Conservation (phyloP, 2,888 invertebrate species). For the Pseudococcus viburni region DNA sequence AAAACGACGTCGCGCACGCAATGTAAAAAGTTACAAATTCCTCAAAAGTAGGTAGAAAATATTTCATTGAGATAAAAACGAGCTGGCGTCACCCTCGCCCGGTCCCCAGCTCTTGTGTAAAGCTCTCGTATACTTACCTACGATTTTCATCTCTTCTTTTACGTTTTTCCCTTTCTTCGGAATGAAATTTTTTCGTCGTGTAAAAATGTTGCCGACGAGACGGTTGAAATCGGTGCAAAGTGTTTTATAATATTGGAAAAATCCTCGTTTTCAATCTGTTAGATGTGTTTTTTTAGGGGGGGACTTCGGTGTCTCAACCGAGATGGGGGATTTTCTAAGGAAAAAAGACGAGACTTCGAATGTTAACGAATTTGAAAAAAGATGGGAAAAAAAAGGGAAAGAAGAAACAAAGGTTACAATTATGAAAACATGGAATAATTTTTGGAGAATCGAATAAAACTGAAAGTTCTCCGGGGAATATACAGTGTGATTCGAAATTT, state of each 20-base stretch:
- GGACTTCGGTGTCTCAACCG: too few relatives aligned
- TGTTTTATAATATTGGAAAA: background rate
- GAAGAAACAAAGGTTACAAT: too few relatives aligned
- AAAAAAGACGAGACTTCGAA: too few relatives aligned
- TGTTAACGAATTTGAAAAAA: too few relatives aligned
- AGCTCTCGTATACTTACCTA: background rate
- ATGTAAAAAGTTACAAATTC: slow-evolving; percentile 36
- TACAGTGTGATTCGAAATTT: too few relatives aligned
- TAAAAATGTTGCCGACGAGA: background rate
- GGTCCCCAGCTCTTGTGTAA: background rate
- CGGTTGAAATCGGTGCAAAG: background rate
- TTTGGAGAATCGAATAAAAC: too few relatives aligned
- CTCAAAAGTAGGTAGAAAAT: slow-evolving; percentile 49
- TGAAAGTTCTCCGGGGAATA: too few relatives aligned
- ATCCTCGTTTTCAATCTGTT: background rate
- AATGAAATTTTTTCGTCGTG: background rate
- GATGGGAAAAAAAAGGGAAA: too few relatives aligned
- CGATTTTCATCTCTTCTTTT: slow-evolving; percentile 14
- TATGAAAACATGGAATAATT: too few relatives aligned
- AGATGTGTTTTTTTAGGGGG: too few relatives aligned
- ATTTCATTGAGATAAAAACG: slow-evolving; percentile 45
- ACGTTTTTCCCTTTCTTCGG: background rate
- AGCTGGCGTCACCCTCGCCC: background rate
- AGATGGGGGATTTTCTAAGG: too few relatives aligned
- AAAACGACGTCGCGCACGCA: slow-evolving; percentile 36